Conservation (phyloP, 1,140 invertebrate genomes). For the Coboldia fuscipes region DNA sequence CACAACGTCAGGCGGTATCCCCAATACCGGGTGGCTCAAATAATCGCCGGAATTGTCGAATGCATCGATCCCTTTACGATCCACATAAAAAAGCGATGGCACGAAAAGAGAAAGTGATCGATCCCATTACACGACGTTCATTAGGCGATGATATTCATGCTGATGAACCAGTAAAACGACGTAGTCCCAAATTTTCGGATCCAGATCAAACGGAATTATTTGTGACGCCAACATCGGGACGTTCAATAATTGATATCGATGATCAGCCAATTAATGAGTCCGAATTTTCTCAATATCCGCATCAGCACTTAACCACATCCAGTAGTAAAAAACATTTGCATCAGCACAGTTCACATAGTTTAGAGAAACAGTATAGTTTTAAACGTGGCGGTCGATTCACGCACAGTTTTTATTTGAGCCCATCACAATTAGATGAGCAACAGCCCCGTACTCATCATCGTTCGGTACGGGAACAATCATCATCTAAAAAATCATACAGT, state of each 20-base stretch:
- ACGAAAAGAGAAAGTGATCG: slow-evolving; percentile 14
- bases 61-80: slow-evolving; percentile 20
- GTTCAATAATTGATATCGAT: neutral
- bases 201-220: slow-evolving; percentile 1
- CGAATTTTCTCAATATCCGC: too few relatives aligned
- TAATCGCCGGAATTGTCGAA: slow-evolving; percentile 15
- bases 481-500: slow-evolving; percentile 20
- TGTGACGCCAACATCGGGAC: slow-evolving; percentile 10
- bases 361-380: slow-evolving; percentile 13
- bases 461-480: slow-evolving; percentile 14
- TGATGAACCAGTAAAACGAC: too few relatives aligned
- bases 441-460: slow-evolving; percentile 13
- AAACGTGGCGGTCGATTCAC: slow-evolving; percentile 17
- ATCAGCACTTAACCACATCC: too few relatives aligned
- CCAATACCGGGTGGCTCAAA: neutral
- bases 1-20: neutral
- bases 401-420: slow-evolving; percentile 17
- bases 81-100: slow-evolving; percentile 11
- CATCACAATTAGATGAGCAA: slow-evolving; percentile 17
- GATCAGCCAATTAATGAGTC: neutral
- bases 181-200: neutral
- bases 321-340: slow-evolving; percentile 11
- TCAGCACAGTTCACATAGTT: slow-evolving; percentile 18
- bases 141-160: slow-evolving; percentile 15
- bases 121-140: slow-evolving; percentile 18